A percentile compares a stretch with the other conserved stretches of the same genome.
Evolutionary conservation across 2,113 vertebrate species (phyloP).

Genomic region (Hystrix brachyura): DNA sequence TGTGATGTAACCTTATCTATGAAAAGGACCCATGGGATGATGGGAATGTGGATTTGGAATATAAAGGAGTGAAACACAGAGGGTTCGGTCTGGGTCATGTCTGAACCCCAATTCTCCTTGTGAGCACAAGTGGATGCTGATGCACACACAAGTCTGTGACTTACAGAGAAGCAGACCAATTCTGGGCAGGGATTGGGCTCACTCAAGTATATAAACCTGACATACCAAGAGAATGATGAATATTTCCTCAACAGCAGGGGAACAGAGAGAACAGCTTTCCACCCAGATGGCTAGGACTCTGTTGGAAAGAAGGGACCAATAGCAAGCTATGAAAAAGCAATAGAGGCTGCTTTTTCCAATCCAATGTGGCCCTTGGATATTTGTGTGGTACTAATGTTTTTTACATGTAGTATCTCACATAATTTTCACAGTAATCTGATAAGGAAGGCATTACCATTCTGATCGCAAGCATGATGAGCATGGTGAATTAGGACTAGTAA

Average conservation of each 20-base stretch:
- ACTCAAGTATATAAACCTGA: slow-evolving; percentile 1
- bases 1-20: neutral
- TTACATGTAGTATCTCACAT: neutral
- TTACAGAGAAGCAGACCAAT: neutral
- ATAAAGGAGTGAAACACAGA: neutral
- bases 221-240: neutral
- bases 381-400: neutral
- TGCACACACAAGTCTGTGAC: neutral
- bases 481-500: neutral
- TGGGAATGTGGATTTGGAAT: no score
- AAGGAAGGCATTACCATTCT: neutral
- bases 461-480: neutral
- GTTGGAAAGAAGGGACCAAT: neutral
- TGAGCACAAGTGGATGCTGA: neutral
- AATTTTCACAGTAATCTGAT: neutral
- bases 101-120: neutral
- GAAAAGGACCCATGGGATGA: neutral
- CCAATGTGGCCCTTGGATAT: neutral
- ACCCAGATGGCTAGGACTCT: slow-evolving; percentile 17
- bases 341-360: neutral
- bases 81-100: neutral
- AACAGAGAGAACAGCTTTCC: slow-evolving; percentile 54
- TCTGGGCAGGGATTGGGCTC: neutral
- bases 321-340: slow-evolving; percentile 5
- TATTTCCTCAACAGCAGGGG: neutral